A percentile compares a stretch with the other conserved stretches of the same genome.
phyloP scores from a whole-genome alignment of 1,140 invertebrate species.

The Drosophila baimaii region DNA sequence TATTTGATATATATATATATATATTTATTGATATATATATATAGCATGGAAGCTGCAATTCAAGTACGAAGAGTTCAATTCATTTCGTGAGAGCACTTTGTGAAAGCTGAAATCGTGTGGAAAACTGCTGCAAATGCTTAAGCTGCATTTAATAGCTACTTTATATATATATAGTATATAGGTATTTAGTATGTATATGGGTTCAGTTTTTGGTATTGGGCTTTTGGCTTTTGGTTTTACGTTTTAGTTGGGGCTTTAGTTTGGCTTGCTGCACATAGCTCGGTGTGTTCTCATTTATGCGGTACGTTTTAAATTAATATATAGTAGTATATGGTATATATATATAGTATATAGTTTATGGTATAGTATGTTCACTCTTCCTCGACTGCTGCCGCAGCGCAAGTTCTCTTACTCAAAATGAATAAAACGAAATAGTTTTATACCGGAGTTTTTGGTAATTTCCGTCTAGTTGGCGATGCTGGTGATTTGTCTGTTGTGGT shows the following conservation, averaged over 20 bases:
- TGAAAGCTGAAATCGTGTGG: conserved; percentile 73
- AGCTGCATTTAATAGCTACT: conserved; percentile 70
- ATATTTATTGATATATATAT: conserved; percentile 24
- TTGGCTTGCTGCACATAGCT: conserved; percentile 46
- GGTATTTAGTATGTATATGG: conserved; percentile 42
- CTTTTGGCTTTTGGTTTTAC: conserved; percentile 19
- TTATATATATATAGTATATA: conserved; percentile 42
- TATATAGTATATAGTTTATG: conserved; percentile 17
- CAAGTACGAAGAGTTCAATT: conserved; percentile 53
- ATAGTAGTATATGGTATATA: conserved; percentile 25
- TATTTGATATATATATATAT: conserved; percentile 42
- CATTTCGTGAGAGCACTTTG: conserved; percentile 59
- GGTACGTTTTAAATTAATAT: conserved; percentile 36
- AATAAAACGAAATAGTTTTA: conserved; percentile 86
- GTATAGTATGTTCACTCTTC: conserved; percentile 27
- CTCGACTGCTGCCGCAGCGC: conserved; percentile 47
- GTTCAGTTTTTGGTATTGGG: conserved; percentile 11
- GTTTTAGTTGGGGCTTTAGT: conserved; percentile 20
- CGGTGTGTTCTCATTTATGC: conserved; percentile 37
- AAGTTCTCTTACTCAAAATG: conserved; percentile 53
- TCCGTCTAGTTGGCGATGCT: conserved; percentile 93
- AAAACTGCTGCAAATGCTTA: conserved; percentile 72
- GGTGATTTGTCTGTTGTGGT: conserved; percentile 91
- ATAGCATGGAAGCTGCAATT: conserved; percentile 64
- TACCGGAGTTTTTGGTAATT: conserved; percentile 97